Evolutionary conservation across 37 sponge, comb jelly and placozoan species (phyloP), one percentile per base, ranked within the genome.

Genomic region (Beroe ovata): DNA sequence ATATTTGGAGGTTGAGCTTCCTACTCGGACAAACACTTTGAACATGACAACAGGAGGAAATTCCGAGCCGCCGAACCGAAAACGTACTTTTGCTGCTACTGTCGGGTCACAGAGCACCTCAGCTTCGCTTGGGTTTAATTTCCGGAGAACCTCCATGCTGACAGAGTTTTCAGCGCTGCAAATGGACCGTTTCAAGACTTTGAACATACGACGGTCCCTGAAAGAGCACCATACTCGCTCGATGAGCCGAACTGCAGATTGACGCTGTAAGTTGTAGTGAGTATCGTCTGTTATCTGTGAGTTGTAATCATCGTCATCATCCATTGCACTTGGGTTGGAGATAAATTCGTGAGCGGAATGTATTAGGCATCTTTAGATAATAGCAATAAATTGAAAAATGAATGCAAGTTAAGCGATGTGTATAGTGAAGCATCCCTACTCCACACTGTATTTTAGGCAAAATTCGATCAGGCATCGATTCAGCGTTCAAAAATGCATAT

Each of bases 21-120:
- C 91, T 0, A 91, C 89, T 0, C 84, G 84, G 18, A 77, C 84
- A 89, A 91, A 97, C 18, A 97, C 89, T 81, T 97, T 97, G 88
- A 95, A 97, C 72, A 97, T 62, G 60, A 97, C 88, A 1, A 69
- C 64, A 0, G 99, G 99, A 32, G 99, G 99, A 89, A 94, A 97
- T 19, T 90, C 64, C 1, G n/a, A 63, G 0, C 99, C 99, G 18
- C 93, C 93, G 72, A 97, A 95, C 60, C 97, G 93, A 72, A 97
- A 95, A 39, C 92, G 92, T 25, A 97, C 91, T 71, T 91, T 95
- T n/a, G 96, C 91, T 8, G 84, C 60, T 35, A 97, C 90, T 16
- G 95, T 72, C 11, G 95, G 95, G 71, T 97, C 99, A 42, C 90
- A 91, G 38, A 97, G 88, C 32, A 97, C 90, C 64, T 91, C 92